A percentile compares a stretch with the other conserved stretches of the same genome.
These are phyloP conservation scores for Cecropterus lyciades DNA, from an alignment of 1,140 invertebrate species.

Conservation along the genomic window DNA sequence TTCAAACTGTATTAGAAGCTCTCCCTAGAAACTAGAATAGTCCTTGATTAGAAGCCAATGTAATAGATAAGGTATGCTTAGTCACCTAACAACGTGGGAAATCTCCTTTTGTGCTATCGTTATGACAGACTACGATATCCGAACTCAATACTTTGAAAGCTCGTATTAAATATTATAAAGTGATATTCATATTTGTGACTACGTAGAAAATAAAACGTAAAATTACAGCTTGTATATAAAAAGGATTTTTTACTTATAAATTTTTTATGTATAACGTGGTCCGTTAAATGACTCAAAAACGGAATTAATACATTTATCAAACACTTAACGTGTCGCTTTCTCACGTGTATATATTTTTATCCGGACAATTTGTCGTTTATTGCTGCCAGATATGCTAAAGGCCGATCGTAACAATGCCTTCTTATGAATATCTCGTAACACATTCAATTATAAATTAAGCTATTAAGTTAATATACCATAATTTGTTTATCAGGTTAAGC, in stretches of 20 bases:
- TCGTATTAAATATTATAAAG: slow-evolving; percentile 37
- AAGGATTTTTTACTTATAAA: slow-evolving; percentile 47
- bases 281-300: slow-evolving; percentile 43
- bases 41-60: slow-evolving; percentile 42
- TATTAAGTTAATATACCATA: slow-evolving; percentile 82
- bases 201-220: slow-evolving; percentile 19
- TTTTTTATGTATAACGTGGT: slow-evolving; percentile 52
- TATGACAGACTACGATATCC: slow-evolving; percentile 34
- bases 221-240: slow-evolving; percentile 31
- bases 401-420: slow-evolving; percentile 72
- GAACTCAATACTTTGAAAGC: no score
- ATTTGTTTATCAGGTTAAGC: slow-evolving; percentile 84
- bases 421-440: slow-evolving; percentile 74
- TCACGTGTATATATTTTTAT: slow-evolving; percentile 48
- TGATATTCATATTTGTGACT: slow-evolving; percentile 18
- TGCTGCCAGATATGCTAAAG: slow-evolving; percentile 63
- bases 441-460: slow-evolving; percentile 84
- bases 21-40: neutral
- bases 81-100: slow-evolving; percentile 38
- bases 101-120: slow-evolving; percentile 43
- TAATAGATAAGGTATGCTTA: slow-evolving; percentile 38
- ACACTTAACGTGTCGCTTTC: slow-evolving; percentile 47
- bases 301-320: slow-evolving; percentile 53
- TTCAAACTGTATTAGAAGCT: slow-evolving; percentile 52
- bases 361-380: slow-evolving; percentile 70